These are phyloP conservation scores for Palythoa heliodiscus DNA, from an alignment of 92 coral and sea anemone species.

Conservation along the genomic window DNA sequence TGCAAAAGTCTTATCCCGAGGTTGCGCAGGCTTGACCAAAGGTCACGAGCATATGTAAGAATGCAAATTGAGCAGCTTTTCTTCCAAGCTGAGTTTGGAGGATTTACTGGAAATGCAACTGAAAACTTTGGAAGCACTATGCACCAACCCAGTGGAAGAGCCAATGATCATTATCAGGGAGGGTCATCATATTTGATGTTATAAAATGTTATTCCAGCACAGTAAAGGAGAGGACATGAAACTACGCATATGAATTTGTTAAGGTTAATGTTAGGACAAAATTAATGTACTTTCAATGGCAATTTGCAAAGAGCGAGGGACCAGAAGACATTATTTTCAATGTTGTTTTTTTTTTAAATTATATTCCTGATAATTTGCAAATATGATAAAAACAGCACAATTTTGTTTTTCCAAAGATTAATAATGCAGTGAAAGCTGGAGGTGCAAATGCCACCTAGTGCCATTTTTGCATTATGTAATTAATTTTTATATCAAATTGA, in stretches of 20 bases:
- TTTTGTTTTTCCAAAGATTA: constrained; percentile 1
- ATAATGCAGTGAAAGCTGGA: constrained; percentile 4
- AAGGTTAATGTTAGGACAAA: constrained; percentile 17
- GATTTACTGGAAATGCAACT: constrained; percentile 12
- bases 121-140: constrained; percentile 5
- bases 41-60: constrained; percentile 19
- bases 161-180: constrained; percentile 11
- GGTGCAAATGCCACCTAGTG: neutral
- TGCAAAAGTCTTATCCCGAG: constrained; percentile 44
- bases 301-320: constrained; percentile 10
- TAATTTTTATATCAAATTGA: constrained; percentile 5
- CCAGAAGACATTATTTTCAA: constrained; percentile 21
- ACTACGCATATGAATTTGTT: neutral
- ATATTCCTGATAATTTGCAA: constrained; percentile 1
- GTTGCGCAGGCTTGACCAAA: constrained; percentile 13
- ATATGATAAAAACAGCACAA: constrained; percentile 22
- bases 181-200: constrained; percentile 18
- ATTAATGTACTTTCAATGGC: constrained; percentile 9
- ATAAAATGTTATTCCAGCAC: constrained; percentile 22
- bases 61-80: constrained; percentile 46
- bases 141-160: constrained; percentile 19
- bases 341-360: constrained; percentile 4
- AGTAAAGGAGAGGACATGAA: constrained; percentile 19
- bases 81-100: constrained; percentile 46
- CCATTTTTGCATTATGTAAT: constrained; percentile 15